Evolutionary conservation across 2,113 vertebrate genomes (phyloP).

Genomic region (Indicator maculatus): DNA sequence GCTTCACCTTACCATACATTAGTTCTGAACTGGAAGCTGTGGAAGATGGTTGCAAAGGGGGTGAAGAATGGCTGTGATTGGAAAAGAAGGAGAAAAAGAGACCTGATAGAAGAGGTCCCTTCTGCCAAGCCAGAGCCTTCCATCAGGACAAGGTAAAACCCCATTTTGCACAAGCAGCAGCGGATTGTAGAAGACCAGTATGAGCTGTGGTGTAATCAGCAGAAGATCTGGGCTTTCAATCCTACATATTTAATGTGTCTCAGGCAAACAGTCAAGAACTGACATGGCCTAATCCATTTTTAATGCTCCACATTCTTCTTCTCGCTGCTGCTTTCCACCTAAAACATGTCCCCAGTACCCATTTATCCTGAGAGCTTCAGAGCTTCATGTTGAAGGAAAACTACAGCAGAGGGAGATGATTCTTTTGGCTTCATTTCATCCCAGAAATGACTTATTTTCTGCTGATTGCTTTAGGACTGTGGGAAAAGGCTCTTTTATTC

Average conservation of each 20-base stretch:
- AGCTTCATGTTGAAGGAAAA: neutral
- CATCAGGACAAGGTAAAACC: neutral
- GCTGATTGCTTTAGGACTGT: neutral
- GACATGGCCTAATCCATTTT: neutral
- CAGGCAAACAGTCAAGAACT: neutral
- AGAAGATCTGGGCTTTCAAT: neutral
- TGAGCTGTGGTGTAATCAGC: neutral
- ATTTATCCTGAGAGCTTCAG: neutral
- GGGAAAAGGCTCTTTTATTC: neutral
- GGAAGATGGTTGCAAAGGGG: neutral
- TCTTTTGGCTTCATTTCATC: too few relatives aligned
- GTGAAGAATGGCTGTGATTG: neutral
- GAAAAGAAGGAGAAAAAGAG: neutral
- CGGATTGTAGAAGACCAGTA: neutral
- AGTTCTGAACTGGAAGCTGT: neutral
- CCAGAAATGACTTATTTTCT: neutral
- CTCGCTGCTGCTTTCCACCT: accelerated
- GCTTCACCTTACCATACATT: neutral
- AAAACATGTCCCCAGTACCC: neutral
- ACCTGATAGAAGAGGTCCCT: neutral
- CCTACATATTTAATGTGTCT: neutral
- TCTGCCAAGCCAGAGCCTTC: neutral
- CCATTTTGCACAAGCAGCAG: neutral
- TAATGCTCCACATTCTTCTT: neutral
- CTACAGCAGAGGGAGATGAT: neutral